A percentile compares a stretch with the other conserved stretches of the same genome.
phyloP scores from a whole-genome alignment of 2,113 vertebrate species.

The Monopterus albus region DNA sequence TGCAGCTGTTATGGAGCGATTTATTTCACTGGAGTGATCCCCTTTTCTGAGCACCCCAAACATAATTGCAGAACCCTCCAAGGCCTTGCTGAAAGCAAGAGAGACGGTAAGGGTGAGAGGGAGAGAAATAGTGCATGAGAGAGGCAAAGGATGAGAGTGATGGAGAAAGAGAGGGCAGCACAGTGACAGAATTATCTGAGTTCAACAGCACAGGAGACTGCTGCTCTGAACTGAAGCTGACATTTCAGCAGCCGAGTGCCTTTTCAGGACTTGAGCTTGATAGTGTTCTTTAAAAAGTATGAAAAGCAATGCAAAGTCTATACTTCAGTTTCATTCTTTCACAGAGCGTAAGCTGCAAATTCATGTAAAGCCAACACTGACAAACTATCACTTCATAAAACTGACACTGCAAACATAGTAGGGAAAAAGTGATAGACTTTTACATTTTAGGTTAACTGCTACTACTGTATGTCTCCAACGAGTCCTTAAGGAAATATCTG shows the following conservation, averaged over 20 bases:
- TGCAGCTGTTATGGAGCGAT: constrained; percentile 79
- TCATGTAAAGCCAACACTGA: background rate
- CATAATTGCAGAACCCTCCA: constrained; percentile 78
- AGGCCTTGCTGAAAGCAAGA: constrained; percentile 63
- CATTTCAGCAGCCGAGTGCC: constrained; percentile 38
- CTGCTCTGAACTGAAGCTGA: constrained; percentile 39
- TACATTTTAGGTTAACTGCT: too few relatives aligned
- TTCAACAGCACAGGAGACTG: constrained; percentile 54
- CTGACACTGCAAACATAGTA: background rate
- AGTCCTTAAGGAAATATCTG: background rate
- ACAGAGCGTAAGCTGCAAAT: background rate
- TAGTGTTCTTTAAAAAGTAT: constrained; percentile 31
- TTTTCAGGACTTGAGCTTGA: constrained; percentile 36
- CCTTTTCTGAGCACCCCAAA: constrained; percentile 65
- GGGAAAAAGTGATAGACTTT: too few relatives aligned
- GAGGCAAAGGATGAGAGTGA: constrained; percentile 13
- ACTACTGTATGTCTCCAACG: too few relatives aligned
- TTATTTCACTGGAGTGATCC: constrained; percentile 76
- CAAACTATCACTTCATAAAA: background rate
- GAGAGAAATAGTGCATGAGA: constrained; percentile 29
- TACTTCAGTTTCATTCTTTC: constrained; percentile 17
- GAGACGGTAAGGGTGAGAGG: constrained; percentile 38
- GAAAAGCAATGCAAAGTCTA: background rate
- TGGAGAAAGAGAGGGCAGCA: constrained; percentile 33
- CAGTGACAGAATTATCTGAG: constrained; percentile 59